Evolutionary conservation across 2,888 invertebrate genomes (phyloP).

Genomic region (Thyatira batis): DNA sequence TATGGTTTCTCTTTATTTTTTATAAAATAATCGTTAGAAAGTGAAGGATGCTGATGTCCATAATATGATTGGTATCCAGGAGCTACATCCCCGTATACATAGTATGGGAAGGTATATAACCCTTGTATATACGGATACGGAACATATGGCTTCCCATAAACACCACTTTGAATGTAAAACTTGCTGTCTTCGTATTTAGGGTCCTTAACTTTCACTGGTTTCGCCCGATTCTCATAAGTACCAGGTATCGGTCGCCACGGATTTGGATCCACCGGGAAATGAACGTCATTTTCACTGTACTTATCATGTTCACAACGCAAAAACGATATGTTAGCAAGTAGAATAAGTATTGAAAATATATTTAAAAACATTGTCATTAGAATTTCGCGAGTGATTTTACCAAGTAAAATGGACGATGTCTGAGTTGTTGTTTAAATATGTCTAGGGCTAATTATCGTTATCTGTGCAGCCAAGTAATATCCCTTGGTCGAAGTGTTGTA

Average conservation of each 20-base stretch:
- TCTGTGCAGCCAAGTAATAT: slow-evolving; percentile 19
- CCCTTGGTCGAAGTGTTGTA: not conserved
- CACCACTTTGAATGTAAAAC: slow-evolving; percentile 28
- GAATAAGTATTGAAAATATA: slow-evolving; percentile 13
- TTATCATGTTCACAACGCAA: slow-evolving; percentile 13
- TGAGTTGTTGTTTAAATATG: slow-evolving; percentile 10
- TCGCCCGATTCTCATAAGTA: slow-evolving; percentile 39
- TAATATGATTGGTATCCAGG: slow-evolving; percentile 33
- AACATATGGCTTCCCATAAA: slow-evolving; percentile 32
- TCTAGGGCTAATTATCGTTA: slow-evolving; percentile 37
- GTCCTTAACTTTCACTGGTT: slow-evolving; percentile 41
- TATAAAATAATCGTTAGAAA: slow-evolving; percentile 32
- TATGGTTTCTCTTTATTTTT: slow-evolving; percentile 45
- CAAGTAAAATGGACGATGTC: not conserved
- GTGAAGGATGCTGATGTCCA: slow-evolving; percentile 30
- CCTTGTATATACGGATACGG: slow-evolving; percentile 36
- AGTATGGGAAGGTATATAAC: slow-evolving; percentile 48
- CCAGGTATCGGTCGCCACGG: slow-evolving; percentile 41
- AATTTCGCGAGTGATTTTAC: not conserved
- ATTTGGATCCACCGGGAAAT: slow-evolving; percentile 17
- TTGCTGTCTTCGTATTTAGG: slow-evolving; percentile 46
- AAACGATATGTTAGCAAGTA: slow-evolving; percentile 9
- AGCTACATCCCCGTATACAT: slow-evolving; percentile 32
- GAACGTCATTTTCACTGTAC: slow-evolving; percentile 10
- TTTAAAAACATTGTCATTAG: slow-evolving; percentile 15